Conservation (phyloP, 2,888 invertebrate species). For the Byasa hedistus region DNA sequence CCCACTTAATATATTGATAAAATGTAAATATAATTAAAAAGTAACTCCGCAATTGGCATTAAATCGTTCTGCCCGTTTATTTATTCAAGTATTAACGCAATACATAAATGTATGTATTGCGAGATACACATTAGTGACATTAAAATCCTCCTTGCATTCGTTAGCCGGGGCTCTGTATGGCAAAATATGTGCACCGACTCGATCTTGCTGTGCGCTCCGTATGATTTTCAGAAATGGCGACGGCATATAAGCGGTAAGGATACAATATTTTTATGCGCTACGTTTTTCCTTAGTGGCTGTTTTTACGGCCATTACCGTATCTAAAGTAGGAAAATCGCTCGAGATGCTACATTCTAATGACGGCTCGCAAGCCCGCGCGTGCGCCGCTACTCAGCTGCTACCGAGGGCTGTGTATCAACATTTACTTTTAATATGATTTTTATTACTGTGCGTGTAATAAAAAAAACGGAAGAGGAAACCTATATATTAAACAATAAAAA, state of each 20-base stretch:
- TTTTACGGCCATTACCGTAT: constrained; percentile 74
- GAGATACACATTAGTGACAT: constrained; percentile 72
- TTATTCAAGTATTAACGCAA: constrained; percentile 53
- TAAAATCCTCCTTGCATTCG: constrained; percentile 77
- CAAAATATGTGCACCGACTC: constrained; percentile 73
- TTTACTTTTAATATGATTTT: constrained; percentile 1
- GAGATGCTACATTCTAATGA: constrained; percentile 78
- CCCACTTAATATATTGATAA: constrained; percentile 18
- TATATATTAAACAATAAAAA: neutral
- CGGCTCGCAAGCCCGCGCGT: constrained; percentile 70
- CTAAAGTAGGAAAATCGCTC: constrained; percentile 78
- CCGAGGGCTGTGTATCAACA: constrained; percentile 48
- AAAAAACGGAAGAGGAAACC: neutral
- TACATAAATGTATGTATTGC: constrained; percentile 66
- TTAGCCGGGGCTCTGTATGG: constrained; percentile 69
- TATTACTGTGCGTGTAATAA: neutral
- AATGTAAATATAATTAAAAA: constrained; percentile 31
- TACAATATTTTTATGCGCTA: constrained; percentile 77
- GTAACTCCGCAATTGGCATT: constrained; percentile 32
- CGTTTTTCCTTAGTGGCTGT: constrained; percentile 70
- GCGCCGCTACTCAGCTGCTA: constrained; percentile 61
- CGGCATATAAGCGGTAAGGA: constrained; percentile 70
- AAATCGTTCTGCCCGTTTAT: constrained; percentile 39
- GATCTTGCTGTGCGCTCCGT: constrained; percentile 70
- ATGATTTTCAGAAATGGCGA: constrained; percentile 79